Percentiles rank a stretch among this genome's conserved stretches.
These are phyloP conservation scores for Micoletzkya japonica DNA, from an alignment of 2,888 invertebrate species.

Conservation along the genomic window DNA sequence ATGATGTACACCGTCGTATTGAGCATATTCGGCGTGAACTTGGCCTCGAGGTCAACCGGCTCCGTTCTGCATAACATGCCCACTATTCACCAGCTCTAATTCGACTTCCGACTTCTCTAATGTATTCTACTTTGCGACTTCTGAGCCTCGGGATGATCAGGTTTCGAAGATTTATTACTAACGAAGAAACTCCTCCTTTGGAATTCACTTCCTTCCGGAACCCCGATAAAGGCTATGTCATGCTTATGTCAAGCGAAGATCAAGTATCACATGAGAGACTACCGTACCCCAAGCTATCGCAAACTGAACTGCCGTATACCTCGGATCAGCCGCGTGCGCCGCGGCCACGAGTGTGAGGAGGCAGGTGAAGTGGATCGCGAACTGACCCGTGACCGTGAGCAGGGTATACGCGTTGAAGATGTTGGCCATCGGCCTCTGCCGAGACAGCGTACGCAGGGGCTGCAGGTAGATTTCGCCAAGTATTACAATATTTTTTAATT, in stretches of 20 bases:
- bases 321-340: constrained; percentile 63
- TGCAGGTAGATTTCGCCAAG: constrained; percentile 54
- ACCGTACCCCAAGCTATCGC: background rate
- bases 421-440: constrained; percentile 91
- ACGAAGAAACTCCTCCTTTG: too few relatives aligned
- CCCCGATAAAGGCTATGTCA: too few relatives aligned
- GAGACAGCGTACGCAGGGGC: constrained; percentile 89
- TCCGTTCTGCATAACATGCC: constrained; percentile 45
- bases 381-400: constrained; percentile 89
- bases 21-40: constrained; percentile 86
- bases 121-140: background rate
- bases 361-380: constrained; percentile 88
- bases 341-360: constrained; percentile 81
- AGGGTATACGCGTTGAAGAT: constrained; percentile 98
- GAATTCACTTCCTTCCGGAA: too few relatives aligned
- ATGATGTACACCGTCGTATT: constrained; percentile 98
- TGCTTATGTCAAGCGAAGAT: too few relatives aligned
- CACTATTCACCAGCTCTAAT: constrained; percentile 18
- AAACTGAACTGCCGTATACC: constrained; percentile 36
- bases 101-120: background rate
- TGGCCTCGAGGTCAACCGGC: constrained; percentile 59
- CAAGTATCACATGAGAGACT: background rate
- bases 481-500: background rate
- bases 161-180: too few relatives aligned
- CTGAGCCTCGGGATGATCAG: background rate